Evolutionary conservation across 1,140 invertebrate genomes (phyloP), one percentile per base, ranked within the genome.

Genomic region (Scaptodrosophila lebanonensis): DNA sequence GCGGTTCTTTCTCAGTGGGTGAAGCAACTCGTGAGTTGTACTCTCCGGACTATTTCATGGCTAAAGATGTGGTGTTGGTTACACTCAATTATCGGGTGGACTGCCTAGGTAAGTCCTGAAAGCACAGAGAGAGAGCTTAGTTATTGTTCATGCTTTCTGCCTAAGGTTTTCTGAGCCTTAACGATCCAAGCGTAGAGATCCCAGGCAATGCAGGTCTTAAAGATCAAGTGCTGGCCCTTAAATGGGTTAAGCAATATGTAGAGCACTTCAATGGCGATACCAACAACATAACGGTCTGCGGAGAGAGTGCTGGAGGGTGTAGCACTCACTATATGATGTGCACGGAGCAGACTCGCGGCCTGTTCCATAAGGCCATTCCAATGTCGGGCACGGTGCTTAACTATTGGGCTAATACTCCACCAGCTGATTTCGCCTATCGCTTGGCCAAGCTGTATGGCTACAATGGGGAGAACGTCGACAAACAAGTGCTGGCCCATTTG

Each of bases 11-110:
- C 69, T 72, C 86, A 15, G 49, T 72, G 17, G 91, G 91, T 1
- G 89, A 88, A 7, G 89, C 50, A 11, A 27, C 51, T 2, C 59
- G 67, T 3, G 56, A 79, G 32, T 12, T 86, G 0, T 90, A 91
- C 47, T 90, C 91, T 29, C 90, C 91, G 0, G 90, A 92, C 62
- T 90, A 91, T 40, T 87, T 94, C 6, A 82, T 91, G 12, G 85
- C 88, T 9, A 87, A 93, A 63, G 89, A 90, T 30, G 85, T 93
- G 0, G 86, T 94, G 7, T 53, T 93, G 0, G 91, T 94, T 1
- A 90, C 91, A 0, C 86, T 93, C 1, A 93, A 93, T 72, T 94
- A 94, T 79, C 88, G 93, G 54, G 69, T 93, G 2, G 91, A 90
- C 6, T 76, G 88, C 4, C 83, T 92, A 3, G 92, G 79, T 84